A percentile compares a stretch with the other conserved stretches of the same genome.
These are phyloP conservation scores for Chaetura pelagica DNA, from an alignment of 2,113 vertebrate species.

Conservation along the genomic window DNA sequence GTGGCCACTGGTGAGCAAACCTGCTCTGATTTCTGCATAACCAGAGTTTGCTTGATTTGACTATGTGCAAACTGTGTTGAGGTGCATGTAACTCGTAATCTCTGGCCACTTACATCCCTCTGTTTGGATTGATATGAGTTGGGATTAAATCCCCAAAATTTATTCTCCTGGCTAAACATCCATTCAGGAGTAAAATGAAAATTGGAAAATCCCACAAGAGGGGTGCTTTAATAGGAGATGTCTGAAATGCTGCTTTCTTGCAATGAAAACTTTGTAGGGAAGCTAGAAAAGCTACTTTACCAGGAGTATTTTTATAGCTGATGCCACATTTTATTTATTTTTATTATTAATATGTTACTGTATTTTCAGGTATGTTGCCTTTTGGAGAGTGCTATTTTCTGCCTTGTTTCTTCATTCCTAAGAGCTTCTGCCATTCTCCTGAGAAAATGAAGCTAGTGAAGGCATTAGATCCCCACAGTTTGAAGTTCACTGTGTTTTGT, in stretches of 20 bases:
- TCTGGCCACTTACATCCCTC: background rate
- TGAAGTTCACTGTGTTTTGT: background rate
- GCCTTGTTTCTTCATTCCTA: background rate
- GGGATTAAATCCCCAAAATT: background rate
- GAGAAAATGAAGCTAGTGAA: background rate
- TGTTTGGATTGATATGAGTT: background rate
- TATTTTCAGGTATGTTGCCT: background rate
- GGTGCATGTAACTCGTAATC: background rate
- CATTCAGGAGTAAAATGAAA: background rate
- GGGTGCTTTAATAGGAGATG: background rate
- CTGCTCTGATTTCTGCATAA: background rate
- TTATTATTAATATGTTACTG: background rate
- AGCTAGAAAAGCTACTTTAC: background rate
- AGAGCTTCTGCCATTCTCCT: background rate
- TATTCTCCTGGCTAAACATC: background rate
- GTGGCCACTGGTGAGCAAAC: slow-evolving; percentile 60
- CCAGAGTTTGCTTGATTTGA: background rate
- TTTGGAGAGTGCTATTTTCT: background rate
- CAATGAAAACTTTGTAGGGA: background rate
- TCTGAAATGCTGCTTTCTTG: background rate
- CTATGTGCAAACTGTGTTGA: background rate
- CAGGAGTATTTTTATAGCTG: background rate
- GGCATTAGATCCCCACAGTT: background rate
- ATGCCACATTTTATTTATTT: background rate
- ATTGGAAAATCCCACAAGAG: background rate